Evolutionary conservation across 2,113 vertebrate genomes (phyloP), one percentile per base, ranked within the genome.

Genomic region (Danionella cerebrum): DNA sequence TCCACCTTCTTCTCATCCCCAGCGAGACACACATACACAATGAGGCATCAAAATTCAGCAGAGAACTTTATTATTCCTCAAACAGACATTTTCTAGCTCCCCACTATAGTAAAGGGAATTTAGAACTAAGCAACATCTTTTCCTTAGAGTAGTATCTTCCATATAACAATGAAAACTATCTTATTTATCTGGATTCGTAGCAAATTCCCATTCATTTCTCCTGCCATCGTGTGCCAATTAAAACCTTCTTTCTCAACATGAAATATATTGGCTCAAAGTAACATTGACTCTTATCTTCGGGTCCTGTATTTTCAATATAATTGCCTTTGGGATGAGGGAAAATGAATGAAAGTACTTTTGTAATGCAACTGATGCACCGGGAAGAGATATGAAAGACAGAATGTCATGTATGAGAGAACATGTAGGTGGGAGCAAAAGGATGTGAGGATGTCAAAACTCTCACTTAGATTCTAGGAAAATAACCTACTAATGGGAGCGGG

Each of bases 291-390:
- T 62, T 48, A 18, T 69, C 74, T 74, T 52, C 74, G 1, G 68
- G 65, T 48, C 59, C 68, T 68, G 71, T 73, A 69, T 69, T 73
- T 71, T 71, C 65, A 63, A 45, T 70, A 51, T 79, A 79, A 79
- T 79, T 79, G 74, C 68, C 77, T 69, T 60, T 67, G 59, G 71
- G 53, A 59, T 69, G 73, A 76, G 60, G 42, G 39, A 22, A 65
- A 65, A 60, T 50, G 69, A 65, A 57, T 59, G 69, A 66, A 53
- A 62, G 58, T 38, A 65, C 60, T 68, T 57, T 55, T 35, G 29
- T 58, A 58, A 65, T 74, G 44, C 53, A 53, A 52, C 45, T 31
- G 51, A 62, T 71, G 64, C 64, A 8, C 31, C 38, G 48, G 39
- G 41, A 74, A 58, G 63, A 33, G 39, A 44, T 27, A 45, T 54